Conservation (phyloP, 2,888 invertebrate genomes). For the Campoplex capitator region DNA sequence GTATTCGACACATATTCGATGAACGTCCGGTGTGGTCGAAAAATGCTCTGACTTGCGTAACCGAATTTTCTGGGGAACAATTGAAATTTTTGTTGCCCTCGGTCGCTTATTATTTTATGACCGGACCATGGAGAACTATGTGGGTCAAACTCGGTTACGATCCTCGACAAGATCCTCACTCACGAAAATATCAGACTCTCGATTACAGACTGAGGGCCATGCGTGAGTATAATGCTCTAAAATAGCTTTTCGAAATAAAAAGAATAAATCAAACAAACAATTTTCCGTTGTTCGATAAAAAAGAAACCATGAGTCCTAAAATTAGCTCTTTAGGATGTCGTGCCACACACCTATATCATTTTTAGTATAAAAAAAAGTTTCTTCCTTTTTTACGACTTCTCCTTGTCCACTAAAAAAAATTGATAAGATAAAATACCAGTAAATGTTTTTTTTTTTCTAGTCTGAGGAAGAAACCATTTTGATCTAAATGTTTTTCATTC, state of each 20-base stretch:
- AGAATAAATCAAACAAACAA: no score
- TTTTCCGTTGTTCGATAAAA: no score
- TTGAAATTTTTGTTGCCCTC: slow-evolving; percentile 93
- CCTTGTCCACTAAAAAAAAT: no score
- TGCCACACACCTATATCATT: no score
- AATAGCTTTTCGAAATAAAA: not conserved
- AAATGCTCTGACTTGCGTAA: slow-evolving; percentile 89
- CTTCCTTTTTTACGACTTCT: no score
- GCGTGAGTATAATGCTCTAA: slow-evolving; percentile 84
- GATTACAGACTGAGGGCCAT: slow-evolving; percentile 91
- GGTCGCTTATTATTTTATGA: slow-evolving; percentile 93
- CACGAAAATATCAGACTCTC: slow-evolving; percentile 94
- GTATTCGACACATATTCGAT: slow-evolving; percentile 88
- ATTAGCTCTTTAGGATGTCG: no score
- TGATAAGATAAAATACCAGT: no score
- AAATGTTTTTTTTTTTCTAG: no score
- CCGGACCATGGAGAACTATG: slow-evolving; percentile 96
- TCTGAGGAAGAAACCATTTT: no score
- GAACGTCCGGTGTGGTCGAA: slow-evolving; percentile 96
- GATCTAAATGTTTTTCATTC: slow-evolving; percentile 36
- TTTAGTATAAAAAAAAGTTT: no score
- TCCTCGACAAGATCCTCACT: slow-evolving; percentile 91
- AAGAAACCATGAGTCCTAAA: no score
- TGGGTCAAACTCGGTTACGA: slow-evolving; percentile 97
- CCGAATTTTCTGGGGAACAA: slow-evolving; percentile 87